Evolutionary conservation across 2,888 invertebrate genomes (phyloP).

Genomic region (Lasioglossum calceatum): DNA sequence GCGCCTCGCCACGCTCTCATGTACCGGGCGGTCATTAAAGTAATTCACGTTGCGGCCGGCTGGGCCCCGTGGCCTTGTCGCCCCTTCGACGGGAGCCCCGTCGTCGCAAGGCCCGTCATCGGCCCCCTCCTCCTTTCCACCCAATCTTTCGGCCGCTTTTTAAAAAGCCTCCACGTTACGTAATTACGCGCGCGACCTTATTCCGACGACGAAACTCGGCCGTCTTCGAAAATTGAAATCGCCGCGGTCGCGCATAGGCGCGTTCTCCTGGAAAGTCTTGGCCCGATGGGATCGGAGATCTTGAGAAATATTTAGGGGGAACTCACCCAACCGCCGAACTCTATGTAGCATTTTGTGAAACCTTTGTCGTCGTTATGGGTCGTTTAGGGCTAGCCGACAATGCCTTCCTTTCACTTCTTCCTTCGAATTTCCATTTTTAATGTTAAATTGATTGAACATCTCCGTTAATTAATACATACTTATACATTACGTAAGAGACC

Average conservation of each 20-base stretch:
- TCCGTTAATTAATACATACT: too few species aligned
- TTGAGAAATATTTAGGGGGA: background rate
- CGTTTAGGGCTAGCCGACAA: too few species aligned
- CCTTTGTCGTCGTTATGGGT: too few species aligned
- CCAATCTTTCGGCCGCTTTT: constrained; percentile 24
- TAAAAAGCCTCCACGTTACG: constrained; percentile 43
- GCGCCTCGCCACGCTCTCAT: constrained; percentile 41
- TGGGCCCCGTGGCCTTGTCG: constrained; percentile 36
- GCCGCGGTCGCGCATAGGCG: background rate
- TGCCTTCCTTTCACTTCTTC: too few species aligned
- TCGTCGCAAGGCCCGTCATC: constrained; percentile 16
- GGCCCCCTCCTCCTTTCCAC: constrained; percentile 9
- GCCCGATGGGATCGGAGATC: background rate
- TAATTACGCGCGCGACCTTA: constrained; percentile 60
- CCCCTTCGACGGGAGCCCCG: background rate
- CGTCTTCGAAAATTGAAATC: constrained; percentile 33
- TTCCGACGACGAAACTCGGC: constrained; percentile 47
- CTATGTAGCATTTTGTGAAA: too few species aligned
- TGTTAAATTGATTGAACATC: too few species aligned
- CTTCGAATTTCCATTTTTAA: too few species aligned
- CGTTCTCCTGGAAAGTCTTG: background rate
- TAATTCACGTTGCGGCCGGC: constrained; percentile 31
- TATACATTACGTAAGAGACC: too few species aligned
- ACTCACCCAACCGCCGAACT: too few species aligned
- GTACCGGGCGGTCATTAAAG: constrained; percentile 54